Base-by-base conservation (phyloP, 2,888 invertebrate genomes). In the Clunio marinus region DNA sequence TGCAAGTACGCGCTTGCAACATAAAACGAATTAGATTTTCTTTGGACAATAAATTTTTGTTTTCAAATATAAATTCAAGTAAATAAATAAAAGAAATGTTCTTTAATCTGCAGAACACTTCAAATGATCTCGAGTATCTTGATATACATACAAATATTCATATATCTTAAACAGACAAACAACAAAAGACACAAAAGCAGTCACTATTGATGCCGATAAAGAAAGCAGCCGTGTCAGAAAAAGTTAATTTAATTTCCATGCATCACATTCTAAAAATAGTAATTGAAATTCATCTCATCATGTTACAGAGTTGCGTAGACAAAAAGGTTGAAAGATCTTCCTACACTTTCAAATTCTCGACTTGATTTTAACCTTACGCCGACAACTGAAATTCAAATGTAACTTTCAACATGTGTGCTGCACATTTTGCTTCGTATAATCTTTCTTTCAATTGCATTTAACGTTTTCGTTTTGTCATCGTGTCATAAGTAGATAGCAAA, bases 241-340 rank as follows among this genome's bases (percentile, higher is more conserved):
- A 37, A 10, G 7, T 41, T 24, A 37, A 37, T 45, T 15, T 45
- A 13, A 28, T 32, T 59, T 59, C n/a, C 5, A 32, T 59, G 15
- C 25, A 20, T 13, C 41, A 41, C 41, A 15, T 8, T 41, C 62
- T 62, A 62, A 41, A 62, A 62, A 62, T 62, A 62, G 62, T 8
- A 13, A 51, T 62, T 62, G 24, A 62, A 62, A 62, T 62, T 62
- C 62, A 62, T 62, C 62, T 62, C 41, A 62, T 62, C 32, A 32
- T n/a, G 22, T 17, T 58, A 58, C 20, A 37, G 37, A 24, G 22
- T 22, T 20, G 22, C 37, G 35, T 20, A 60, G 62, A n/a, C 27
- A 25, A 62, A 62, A 62, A 62, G 41, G 62, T 62, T 37, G 25
- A 58, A 58, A 27, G 27, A 58, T 51, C 41, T 51, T 51, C 51